Evolutionary conservation across 2,888 invertebrate species (phyloP).

Genomic region (Pandemis corylana): DNA sequence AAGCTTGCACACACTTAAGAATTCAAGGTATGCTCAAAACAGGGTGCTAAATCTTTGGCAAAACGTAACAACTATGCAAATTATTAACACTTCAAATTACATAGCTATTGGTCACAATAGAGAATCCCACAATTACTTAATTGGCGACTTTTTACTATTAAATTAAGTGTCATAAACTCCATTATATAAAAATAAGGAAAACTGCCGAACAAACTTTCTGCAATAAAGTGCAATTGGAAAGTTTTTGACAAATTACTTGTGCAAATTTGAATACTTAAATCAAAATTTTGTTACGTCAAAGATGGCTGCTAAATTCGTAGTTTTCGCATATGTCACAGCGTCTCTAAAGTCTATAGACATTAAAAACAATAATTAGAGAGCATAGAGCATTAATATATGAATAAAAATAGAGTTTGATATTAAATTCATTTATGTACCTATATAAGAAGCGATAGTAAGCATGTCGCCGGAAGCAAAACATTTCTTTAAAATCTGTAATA

Average conservation of each 20-base stretch:
- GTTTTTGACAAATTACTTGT: conserved; percentile 16
- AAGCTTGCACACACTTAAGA: too few species aligned
- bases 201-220: background rate
- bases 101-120: background rate
- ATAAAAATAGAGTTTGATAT: too few species aligned
- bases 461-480: too few species aligned
- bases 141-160: conserved; percentile 5
- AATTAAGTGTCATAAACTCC: background rate
- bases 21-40: background rate
- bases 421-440: too few species aligned
- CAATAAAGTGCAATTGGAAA: background rate
- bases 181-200: conserved; percentile 11
- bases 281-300: background rate
- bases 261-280: conserved; percentile 11
- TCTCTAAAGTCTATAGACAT: background rate
- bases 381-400: too few species aligned
- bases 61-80: background rate
- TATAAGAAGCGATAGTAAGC: too few species aligned
- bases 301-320: background rate
- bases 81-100: background rate
- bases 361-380: too few species aligned
- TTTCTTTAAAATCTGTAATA: too few species aligned
- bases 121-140: conserved; percentile 9
- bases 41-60: background rate
- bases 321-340: background rate